Conservation (phyloP, 2,113 vertebrate species). For the Nothobranchius kuhntae region DNA sequence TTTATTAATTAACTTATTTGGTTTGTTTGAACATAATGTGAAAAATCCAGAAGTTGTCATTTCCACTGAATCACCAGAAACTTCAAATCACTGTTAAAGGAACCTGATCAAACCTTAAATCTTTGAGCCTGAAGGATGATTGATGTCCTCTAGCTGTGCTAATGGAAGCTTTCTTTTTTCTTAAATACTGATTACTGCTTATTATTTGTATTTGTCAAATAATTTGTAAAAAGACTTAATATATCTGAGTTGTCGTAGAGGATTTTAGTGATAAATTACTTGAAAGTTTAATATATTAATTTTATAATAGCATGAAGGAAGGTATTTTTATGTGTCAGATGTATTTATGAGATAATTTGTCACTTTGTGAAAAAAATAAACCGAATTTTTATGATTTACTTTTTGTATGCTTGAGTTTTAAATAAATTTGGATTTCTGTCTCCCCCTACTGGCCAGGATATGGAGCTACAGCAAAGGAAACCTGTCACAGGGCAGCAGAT, state of each 20-base stretch:
- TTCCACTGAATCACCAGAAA: slow-evolving; percentile 1
- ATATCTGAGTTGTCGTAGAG: neutral
- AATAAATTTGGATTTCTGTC: slow-evolving; percentile 2
- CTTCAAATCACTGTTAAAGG: neutral
- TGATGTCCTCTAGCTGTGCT: neutral
- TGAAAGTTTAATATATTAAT: slow-evolving; percentile 39
- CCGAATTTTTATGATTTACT: neutral
- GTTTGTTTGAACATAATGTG: neutral
- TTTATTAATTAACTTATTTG: neutral
- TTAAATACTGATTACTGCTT: neutral
- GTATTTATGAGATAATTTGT: slow-evolving; percentile 35
- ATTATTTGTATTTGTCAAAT: slow-evolving; percentile 9
- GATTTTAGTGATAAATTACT: slow-evolving; percentile 8
- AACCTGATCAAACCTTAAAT: neutral
- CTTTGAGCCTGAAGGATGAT: neutral
- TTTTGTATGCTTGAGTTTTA: neutral
- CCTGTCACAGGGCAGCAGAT: no score
- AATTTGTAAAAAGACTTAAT: slow-evolving; percentile 43
- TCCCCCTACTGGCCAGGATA: slow-evolving; percentile 31
- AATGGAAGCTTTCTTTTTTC: neutral
- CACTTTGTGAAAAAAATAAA: slow-evolving; percentile 39
- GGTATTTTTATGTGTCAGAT: slow-evolving; percentile 24
- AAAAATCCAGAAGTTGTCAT: slow-evolving; percentile 1
- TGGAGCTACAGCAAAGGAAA: neutral
- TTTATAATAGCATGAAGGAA: slow-evolving; percentile 4